Base-by-base conservation (phyloP, 2,888 invertebrate species). In the Tetranychus piercei region DNA sequence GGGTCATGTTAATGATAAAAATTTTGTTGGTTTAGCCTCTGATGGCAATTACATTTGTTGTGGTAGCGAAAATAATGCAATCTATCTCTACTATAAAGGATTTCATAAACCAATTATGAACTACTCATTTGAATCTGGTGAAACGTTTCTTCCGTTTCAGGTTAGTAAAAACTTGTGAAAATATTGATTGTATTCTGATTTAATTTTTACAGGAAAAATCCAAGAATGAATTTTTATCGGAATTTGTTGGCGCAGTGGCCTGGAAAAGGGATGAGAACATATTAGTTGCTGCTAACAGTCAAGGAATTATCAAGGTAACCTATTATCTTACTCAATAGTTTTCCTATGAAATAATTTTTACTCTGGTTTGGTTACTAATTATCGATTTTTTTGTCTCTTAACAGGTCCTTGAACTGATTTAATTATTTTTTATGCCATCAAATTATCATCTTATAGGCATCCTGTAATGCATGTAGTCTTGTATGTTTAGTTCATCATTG, bases 1-100 rank as follows among this genome's bases (percentile, higher is more conserved):
- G n/a, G 94, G 94, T 0, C 94, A 95, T 83, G 87, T 89, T 7
- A 95, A 95, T 82, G 94, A 95, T 83, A 94, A 94, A 83, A 94
- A 95, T 83, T 95, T 95, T 83, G 94, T 95, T 3, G 94, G 94
- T 0, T 84, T 95, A 72, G 92, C 94, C 0, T 92, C 93, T 0
- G 91, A 94, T 81, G 91, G 91, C 1, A 88, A 92, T 83, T 94
- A 93, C 82, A 88, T 95, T 44, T 92, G 93, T 0, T 94, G 94
- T 83, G 94, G 94, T 23, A 94, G 93, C 3, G 94, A 95, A 84
- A 94, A 94, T 82, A 95, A 95, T 83, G 89, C 92, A 0, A 85
- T 94, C 6, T 94, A 91, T 81, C 87, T 95, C 73, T 95, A 94
- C 84, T 94, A 93, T 83, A 89, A 91, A 81, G 92, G 91, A 0